Evolutionary conservation across 1,140 invertebrate genomes (phyloP).

Genomic region (Camponotus pennsylvanicus): DNA sequence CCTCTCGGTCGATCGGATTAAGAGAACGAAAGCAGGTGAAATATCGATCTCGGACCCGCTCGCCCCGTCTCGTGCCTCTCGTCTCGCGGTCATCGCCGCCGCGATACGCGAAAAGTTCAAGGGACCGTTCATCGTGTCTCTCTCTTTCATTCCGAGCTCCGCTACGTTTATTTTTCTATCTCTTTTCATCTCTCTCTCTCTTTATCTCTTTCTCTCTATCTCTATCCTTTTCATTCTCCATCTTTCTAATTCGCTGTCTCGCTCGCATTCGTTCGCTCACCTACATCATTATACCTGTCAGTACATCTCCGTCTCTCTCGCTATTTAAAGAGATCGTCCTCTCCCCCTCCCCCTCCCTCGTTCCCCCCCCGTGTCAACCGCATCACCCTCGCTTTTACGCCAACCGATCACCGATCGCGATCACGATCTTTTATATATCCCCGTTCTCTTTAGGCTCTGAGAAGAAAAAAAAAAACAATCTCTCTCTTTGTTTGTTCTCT

Average conservation of each 20-base stretch:
- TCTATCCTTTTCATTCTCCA: background rate
- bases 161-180: conserved; percentile 45
- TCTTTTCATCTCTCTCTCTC: conserved; percentile 37
- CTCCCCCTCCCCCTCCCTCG: too few relatives aligned
- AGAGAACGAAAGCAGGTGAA: conserved; percentile 3
- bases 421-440: conserved; percentile 45
- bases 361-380: background rate
- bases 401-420: conserved; percentile 6
- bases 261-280: conserved; percentile 7
- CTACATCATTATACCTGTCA: background rate
- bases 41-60: conserved; percentile 43
- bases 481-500: conserved; percentile 83
- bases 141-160: conserved; percentile 50
- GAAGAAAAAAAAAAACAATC: conserved; percentile 62
- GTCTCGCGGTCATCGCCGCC: conserved; percentile 18
- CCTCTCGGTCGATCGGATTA: conserved; percentile 21
- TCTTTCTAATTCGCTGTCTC: conserved; percentile 15
- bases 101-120: background rate
- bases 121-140: conserved; percentile 17
- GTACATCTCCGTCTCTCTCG: conserved; percentile 4
- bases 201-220: background rate
- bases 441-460: conserved; percentile 25
- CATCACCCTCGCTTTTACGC: conserved; percentile 7
- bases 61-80: background rate
- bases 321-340: conserved; percentile 15